Evolutionary conservation across 1,140 invertebrate genomes (phyloP), one percentile per base, ranked within the genome.

Genomic region (Drosophila micromelanica): DNA sequence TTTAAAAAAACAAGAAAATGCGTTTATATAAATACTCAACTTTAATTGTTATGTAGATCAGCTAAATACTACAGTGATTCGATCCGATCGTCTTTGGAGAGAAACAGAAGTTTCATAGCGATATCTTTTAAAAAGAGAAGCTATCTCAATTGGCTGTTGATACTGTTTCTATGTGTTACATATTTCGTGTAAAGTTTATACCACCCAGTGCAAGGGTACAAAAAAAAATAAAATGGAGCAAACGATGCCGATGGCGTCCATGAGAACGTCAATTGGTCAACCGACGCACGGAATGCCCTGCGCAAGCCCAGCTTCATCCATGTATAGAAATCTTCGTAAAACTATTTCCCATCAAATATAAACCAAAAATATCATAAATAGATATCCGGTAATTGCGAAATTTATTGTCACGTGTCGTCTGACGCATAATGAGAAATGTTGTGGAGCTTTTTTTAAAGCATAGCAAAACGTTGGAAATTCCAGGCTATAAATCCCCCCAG

Each of bases 241-340:
- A n/a, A n/a, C n/a, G n/a, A n/a, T n/a, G n/a, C n/a, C n/a, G n/a
- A n/a, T n/a, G n/a, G n/a, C n/a, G n/a, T n/a, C n/a, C n/a, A 51
- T 45, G 67, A 9, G 62, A 65, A 46, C 62, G 46, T 13, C 54
- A 38, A 48, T 51, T 57, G 69, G 38, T 52, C 62, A 72, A 45
- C 9, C 5, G 11, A 6, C 42, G 40, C 35, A 38, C 12, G 37
- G 12, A 46, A 67, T 72, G 54, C 62, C 69, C 69, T 72, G 65
- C 62, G 40, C 13, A 35, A 35, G 5, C 15, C 8, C 15, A 9
- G 27, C 9, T n/a, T 5, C 32, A 32, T 15, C n/a, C 48, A 32
- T 13, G 5, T n/a, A 5, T 12, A 3, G 3, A 57, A 45, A 45
- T 32, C 13, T 12, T 11, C 8, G 17, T 3, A 32, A 9, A 37